Base-by-base conservation (phyloP, 2,888 invertebrate genomes). In the Cosmopolites sordidus region DNA sequence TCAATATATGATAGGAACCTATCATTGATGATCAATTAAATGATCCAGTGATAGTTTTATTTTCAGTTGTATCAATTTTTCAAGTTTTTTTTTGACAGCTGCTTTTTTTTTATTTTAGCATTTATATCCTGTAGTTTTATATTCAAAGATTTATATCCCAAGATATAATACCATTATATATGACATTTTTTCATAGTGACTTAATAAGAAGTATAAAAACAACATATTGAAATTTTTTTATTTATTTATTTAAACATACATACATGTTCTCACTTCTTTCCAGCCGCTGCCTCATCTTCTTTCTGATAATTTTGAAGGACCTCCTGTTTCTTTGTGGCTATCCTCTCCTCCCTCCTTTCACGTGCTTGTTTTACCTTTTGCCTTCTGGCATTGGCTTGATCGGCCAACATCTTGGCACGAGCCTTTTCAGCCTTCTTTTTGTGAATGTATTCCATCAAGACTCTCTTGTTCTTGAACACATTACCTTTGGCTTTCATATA, bases 401-500 rank as follows among this genome's bases (percentile, higher is more conserved):
- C 98, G 66, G 93, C 75, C 64, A 91, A 80, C 91, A 96, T 94
- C 82, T 99, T 99, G 67, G 93, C 87, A 77, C 99, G 89, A 62
- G 92, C 90, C 76, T 98, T 98, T 79, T 99, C 99, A 43, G 98
- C 95, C 86, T 99, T 99, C 87, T 96, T 97, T 83, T 99, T 99
- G 83, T 99, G 99, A 76, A 99, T 99, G 80, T 92, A 96, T 78
- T 99, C 99, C 96, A 99, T 99, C 49, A 99, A 81, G 33, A 97
- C 95, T 75, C 99, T 87, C 84, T 99, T 99, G 84, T 99, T 99
- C 82, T 92, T 92, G 82, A 93, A 93, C 63, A 92, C 92, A 74
- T 93, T 93, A 84, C 93, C 99, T 84, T 99, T 99, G 66, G 94
- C 94, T 79, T 98, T 98, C 90, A 98, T 91, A 84, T 99, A 99